Evolutionary conservation across 1,140 invertebrate genomes (phyloP), one percentile per base, ranked within the genome.

Genomic region (Bactericera cockerelli): DNA sequence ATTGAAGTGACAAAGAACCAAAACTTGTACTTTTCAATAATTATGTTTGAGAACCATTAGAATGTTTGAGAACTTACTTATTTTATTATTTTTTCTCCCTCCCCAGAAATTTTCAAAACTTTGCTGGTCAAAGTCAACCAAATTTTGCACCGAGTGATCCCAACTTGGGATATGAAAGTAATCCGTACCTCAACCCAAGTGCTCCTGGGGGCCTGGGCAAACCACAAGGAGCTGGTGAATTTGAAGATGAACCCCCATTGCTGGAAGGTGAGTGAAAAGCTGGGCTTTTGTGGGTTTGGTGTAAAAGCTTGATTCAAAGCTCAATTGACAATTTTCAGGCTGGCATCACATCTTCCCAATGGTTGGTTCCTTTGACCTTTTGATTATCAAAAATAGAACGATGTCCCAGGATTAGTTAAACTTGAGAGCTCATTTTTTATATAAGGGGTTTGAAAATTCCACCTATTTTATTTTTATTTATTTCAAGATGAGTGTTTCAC

Each of bases 31-130:
- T 11, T 36, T 10, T 36, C 33, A 36, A 36, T 36, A 11, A 16
- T 36, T 10, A 16, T 16, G 33, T 36, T 16, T 36, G 10, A 10
- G 33, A 10, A 16, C 10, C 33, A 10, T 36, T 36, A 10, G 33
- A 11, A 36, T 36, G 16, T 16, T 36, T 16, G n/a, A n/a, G n/a
- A 49, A 4, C n/a, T 49, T 49, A 16, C 42, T 49, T 49, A 19
- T 49, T 6, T 49, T n/a, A 49, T 31, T 31, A 31, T 31, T 31
- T 31, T 31, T 6, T 31, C 13, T 31, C 13, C 13, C 28, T 13
- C 28, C 28, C 13, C n/a, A 49, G 42, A n/a, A 49, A 49, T n/a
- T 49, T 49, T 49, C 42, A 49, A 49, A 49, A 49, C 42, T 49
- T 49, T n/a, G 8, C n/a, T 19, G 42, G 42, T 19, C 42, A 49